Evolutionary conservation across 2,113 vertebrate genomes (phyloP), one percentile per base, ranked within the genome.

Genomic region (Drymodes brunneopygia): DNA sequence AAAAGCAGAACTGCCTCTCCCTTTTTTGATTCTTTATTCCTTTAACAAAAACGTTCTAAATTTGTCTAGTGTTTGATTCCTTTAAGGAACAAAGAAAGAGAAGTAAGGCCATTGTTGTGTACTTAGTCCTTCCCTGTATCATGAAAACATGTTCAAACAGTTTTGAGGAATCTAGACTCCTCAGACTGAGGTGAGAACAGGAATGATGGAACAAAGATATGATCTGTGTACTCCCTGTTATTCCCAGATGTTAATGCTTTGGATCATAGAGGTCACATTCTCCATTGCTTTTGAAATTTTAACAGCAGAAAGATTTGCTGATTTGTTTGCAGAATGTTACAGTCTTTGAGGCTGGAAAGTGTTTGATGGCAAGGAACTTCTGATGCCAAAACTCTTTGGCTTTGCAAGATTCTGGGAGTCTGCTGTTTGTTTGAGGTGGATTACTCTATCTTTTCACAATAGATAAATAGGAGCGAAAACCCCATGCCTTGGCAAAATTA

Each of bases 71-170:
- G 23, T 66, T 87, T 50, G 28, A 69, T 87, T 89, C 27, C 15
- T 67, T 77, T 80, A 82, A 90, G 67, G 67, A 96, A 92, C 66
- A 78, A 83, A 85, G 45, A 89, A 92, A 69, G 79, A 93, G 64
- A 95, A 94, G 42, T 93, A 54, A 77, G 56, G 22, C n/a, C 6
- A 10, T 23, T 65, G 28, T 62, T 85, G 17, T 56, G 14, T 67
- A 28, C 35, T 79, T 79, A 51, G 47, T 84, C 23, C 50, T 72
- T 65, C 61, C 23, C 12, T 78, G 16, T 60, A 4, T 67, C 36
- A 38, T 50, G 20, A 45, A 80, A 95, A 48, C 19, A 12, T n/a
- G 22, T 40, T 13, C 21, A 66, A 81, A 90, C 14, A 58, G 45
- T 75, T 77, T 47, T 67, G 44, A 86, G 71, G 20, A 72, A 65